Evolutionary conservation across 2,797 vertebrate species (phyloP), one percentile per base, ranked within the genome.

Genomic region (Hydrophis major): DNA sequence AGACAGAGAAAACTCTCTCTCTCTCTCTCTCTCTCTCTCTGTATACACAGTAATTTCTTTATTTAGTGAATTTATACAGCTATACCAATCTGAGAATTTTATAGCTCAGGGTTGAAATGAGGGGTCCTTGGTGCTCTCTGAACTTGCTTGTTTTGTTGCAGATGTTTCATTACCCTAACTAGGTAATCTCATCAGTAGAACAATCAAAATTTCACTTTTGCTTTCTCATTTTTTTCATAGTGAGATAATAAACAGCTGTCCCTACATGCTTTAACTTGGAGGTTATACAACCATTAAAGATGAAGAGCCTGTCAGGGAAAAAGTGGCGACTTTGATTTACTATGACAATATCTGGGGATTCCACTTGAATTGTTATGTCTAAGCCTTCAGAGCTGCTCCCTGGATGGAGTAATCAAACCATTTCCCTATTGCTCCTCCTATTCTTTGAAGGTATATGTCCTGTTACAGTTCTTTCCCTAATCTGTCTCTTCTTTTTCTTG

Each of bases 401-500:
- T 86, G 18, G 20, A 2, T 61, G 88, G 37, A n/a, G 69, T 20
- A 78, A 42, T 78, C n/a, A 69, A 10, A 32, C 7, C 53, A 63
- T 57, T 32, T n/a, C 22, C 12, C 61, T 20, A 18, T 89, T 69
- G 27, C 14, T 60, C n/a, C n/a, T 42, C 4, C 8, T 86, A 59
- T 11, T 57, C 27, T 86, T 11, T 88, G 61, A 74, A 66, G 66
- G n/a, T 1, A 42, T 47, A 14, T 50, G 50, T 25, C 59, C 18
- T 18, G 0, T 55, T n/a, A 3, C 12, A 4, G 14, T 3, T 69
- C 53, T 6, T 8, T 91, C 53, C 10, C 6, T 90, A 6, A 55
- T 91, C 94, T 86, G 12, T 28, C 90, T 55, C 50, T 91, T 13
- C 56, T 8, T 88, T 90, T 88, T 83, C 78, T 87, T n/a, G 88